Evolutionary conservation across 2,113 vertebrate species (phyloP).

Genomic region (Planiliza haematocheilus): DNA sequence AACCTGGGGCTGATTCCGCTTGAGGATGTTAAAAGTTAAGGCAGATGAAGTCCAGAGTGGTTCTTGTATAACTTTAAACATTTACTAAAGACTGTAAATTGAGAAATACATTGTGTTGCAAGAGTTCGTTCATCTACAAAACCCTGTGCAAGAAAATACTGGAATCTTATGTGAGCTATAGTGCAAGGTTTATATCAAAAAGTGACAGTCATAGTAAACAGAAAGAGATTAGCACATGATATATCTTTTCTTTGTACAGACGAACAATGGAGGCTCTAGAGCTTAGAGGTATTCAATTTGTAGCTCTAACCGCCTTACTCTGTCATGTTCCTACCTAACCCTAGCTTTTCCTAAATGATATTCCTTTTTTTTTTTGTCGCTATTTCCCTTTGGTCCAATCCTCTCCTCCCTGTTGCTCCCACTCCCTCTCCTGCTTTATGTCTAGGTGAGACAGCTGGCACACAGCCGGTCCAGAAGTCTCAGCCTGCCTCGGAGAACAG

Average conservation of each 20-base stretch:
- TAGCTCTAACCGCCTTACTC: slow-evolving; percentile 9
- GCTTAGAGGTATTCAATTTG: slow-evolving; percentile 6
- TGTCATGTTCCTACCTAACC: slow-evolving; percentile 3
- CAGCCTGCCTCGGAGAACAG: slow-evolving; percentile 92
- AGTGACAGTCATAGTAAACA: slow-evolving; percentile 26
- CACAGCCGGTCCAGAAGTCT: slow-evolving; percentile 87
- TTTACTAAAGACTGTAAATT: not conserved
- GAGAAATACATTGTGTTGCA: not conserved
- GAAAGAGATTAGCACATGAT: slow-evolving; percentile 7
- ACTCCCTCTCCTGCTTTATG: slow-evolving; percentile 16
- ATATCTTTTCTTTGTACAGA: slow-evolving; percentile 6
- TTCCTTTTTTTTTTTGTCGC: not conserved
- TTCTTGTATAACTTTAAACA: not conserved
- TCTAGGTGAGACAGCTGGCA: slow-evolving; percentile 85
- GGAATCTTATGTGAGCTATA: not conserved
- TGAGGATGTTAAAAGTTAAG: not conserved
- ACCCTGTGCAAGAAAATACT: not conserved
- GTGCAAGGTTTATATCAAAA: slow-evolving; percentile 10
- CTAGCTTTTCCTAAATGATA: slow-evolving; percentile 12
- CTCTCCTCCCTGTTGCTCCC: not conserved
- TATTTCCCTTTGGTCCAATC: slow-evolving; percentile 7
- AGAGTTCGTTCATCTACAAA: not conserved
- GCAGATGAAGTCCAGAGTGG: slow-evolving; percentile 13
- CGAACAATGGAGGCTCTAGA: not conserved
- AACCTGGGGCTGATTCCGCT: slow-evolving; percentile 16